Evolutionary conservation across 2,888 invertebrate genomes (phyloP), one percentile per base, ranked within the genome.

Genomic region (Nudaria mundana): DNA sequence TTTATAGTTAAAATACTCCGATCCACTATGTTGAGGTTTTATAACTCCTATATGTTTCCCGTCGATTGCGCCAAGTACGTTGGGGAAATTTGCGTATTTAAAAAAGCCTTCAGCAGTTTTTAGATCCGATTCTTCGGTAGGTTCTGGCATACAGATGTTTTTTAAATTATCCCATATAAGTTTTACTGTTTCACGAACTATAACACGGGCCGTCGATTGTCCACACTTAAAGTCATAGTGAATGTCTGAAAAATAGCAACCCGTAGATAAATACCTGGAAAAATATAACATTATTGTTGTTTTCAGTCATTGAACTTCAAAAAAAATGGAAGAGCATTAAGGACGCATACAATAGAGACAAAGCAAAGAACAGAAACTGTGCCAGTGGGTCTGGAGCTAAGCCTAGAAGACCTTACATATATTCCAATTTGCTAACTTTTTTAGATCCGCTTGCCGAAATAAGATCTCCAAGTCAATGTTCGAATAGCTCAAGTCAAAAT

Each of bases 71-170:
- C 52, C 56, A 52, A 51, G 34, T 35, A 37, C 35, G 34, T 55
- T 48, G 14, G 52, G 56, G 35, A 16, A 37, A 2, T 41, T 36
- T 29, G 41, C 32, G 23, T 32, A 14, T 42, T 52, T 33, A 35
- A 50, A 40, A 35, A 58, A 54, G 40, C 49, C 48, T 44, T 52
- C 40, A 38, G 46, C 48, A 48, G 54, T 63, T 54, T 56, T 48
- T 47, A 57, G 40, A 53, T 57, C 55, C 31, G 36, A 47, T 40
- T 63, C 55, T 56, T 46, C 40, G 44, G 47, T 53, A 41, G 48
- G 41, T 48, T 56, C 42, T 52, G 55, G 52, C 29, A 29, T 29
- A 3, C n/a, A 29, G 4, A 29, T 29, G n/a, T 15, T 5, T 29
- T 29, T 29, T 29, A 29, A 15, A n/a, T 29, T 29, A 7, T 15